Evolutionary conservation across 1,140 invertebrate species (phyloP).

Genomic region (Anadara kagoshimensis): DNA sequence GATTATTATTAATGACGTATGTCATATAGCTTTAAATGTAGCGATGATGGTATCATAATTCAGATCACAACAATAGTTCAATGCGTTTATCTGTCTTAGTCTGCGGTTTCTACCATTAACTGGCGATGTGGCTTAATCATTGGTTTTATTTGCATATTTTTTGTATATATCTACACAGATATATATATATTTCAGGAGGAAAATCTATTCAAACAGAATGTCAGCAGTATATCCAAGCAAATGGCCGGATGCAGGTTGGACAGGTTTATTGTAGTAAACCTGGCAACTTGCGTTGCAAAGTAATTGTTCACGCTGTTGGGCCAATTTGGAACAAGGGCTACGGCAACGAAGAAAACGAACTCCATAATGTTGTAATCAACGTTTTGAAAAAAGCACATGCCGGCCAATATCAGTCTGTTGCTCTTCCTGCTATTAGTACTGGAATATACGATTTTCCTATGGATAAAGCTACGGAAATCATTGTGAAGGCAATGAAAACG

Average conservation of each 20-base stretch:
- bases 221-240: conserved; percentile 6
- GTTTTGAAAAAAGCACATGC: conserved; percentile 21
- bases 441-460: conserved; percentile 58
- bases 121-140: no score
- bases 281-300: conserved; percentile 37
- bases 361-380: conserved; percentile 3
- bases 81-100: no score
- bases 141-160: no score
- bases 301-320: conserved; percentile 48
- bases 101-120: no score
- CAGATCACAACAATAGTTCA: no score
- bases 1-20: no score
- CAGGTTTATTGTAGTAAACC: conserved; percentile 27
- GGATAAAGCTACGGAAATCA: conserved; percentile 26
- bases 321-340: conserved; percentile 43
- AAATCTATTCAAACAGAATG: conserved; percentile 36
- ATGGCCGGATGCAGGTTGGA: conserved; percentile 28
- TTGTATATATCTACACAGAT: no score
- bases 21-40: no score
- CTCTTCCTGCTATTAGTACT: conserved; percentile 58
- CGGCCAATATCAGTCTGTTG: conserved; percentile 27
- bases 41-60: no score
- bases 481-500: conserved; percentile 23
- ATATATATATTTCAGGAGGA: conserved; percentile 46
- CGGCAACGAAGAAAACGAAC: conserved; percentile 20